phyloP scores from a whole-genome alignment of 2,797 vertebrate species.

The Peromyscus aztecus region DNA sequence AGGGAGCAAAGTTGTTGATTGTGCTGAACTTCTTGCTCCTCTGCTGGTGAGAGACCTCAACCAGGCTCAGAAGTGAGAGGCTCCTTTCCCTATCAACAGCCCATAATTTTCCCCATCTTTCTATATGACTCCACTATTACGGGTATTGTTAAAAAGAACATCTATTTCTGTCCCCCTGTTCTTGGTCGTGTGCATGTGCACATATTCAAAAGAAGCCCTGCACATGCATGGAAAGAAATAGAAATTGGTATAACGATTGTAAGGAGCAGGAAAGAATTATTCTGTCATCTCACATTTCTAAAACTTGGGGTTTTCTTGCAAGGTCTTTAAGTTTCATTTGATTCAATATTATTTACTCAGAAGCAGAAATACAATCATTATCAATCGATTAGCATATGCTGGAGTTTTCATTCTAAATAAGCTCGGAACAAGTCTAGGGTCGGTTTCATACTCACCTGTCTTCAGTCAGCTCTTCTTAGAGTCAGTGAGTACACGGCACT shows the following conservation, averaged over 20 bases:
- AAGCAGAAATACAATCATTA: neutral
- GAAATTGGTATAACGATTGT: neutral
- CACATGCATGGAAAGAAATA: neutral
- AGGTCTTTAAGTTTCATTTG: neutral
- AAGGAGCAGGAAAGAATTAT: neutral
- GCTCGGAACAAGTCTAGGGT: neutral
- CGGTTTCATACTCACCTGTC: constrained; percentile 85
- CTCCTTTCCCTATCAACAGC: too few species aligned
- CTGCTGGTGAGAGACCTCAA: neutral
- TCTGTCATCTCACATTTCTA: constrained; percentile 3
- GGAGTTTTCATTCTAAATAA: constrained; percentile 50
- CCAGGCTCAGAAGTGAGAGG: too few species aligned
- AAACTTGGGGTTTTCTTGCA: constrained; percentile 34
- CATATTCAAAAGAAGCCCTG: constrained; percentile 13
- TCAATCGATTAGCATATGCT: neutral
- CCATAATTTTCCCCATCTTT: neutral
- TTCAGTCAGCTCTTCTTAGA: constrained; percentile 74
- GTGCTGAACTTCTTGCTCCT: neutral
- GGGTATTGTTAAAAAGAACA: neutral
- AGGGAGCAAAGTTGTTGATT: neutral
- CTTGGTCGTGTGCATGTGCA: neutral
- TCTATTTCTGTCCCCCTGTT: neutral
- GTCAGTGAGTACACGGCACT: constrained; percentile 28
- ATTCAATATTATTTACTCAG: constrained; percentile 6
- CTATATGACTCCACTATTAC: neutral